Evolutionary conservation across 2,797 vertebrate genomes (phyloP).

Genomic region (Esox lucius): DNA sequence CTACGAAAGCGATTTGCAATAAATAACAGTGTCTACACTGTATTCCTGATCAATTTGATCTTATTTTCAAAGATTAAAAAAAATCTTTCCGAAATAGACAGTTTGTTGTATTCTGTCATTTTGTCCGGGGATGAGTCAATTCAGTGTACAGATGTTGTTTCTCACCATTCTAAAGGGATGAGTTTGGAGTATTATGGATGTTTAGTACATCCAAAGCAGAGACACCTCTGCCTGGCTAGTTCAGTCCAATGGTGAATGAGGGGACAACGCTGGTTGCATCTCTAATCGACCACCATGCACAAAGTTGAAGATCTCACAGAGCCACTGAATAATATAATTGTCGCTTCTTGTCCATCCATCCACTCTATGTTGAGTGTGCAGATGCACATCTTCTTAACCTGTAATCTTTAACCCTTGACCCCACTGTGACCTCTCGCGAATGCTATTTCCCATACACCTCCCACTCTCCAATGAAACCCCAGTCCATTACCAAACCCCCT

Average conservation of each 20-base stretch:
- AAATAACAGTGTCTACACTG: no score
- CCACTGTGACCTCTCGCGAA: constrained; percentile 75
- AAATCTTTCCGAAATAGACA: no score
- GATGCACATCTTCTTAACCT: constrained; percentile 75
- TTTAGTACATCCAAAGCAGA: constrained; percentile 25
- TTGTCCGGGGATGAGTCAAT: no score
- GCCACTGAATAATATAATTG: constrained; percentile 74
- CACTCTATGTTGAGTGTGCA: constrained; percentile 53
- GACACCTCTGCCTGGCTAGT: background rate
- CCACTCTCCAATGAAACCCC: constrained; percentile 68
- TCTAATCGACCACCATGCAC: constrained; percentile 20
- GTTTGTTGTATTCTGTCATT: no score
- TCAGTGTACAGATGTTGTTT: background rate
- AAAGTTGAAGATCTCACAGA: constrained; percentile 31
- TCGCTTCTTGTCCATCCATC: constrained; percentile 34
- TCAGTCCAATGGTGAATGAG: no score
- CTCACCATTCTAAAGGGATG: background rate
- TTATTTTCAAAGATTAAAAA: no score
- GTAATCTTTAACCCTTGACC: constrained; percentile 72
- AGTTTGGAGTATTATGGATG: background rate
- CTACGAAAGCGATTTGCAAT: no score
- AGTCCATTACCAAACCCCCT: constrained; percentile 65
- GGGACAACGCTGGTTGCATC: constrained; percentile 21
- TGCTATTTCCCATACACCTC: constrained; percentile 67
- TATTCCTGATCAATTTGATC: no score